A percentile compares a stretch with the other conserved stretches of the same genome.
Evolutionary conservation across 2,113 vertebrate species (phyloP).

Genomic region (Zosterops japonicus): DNA sequence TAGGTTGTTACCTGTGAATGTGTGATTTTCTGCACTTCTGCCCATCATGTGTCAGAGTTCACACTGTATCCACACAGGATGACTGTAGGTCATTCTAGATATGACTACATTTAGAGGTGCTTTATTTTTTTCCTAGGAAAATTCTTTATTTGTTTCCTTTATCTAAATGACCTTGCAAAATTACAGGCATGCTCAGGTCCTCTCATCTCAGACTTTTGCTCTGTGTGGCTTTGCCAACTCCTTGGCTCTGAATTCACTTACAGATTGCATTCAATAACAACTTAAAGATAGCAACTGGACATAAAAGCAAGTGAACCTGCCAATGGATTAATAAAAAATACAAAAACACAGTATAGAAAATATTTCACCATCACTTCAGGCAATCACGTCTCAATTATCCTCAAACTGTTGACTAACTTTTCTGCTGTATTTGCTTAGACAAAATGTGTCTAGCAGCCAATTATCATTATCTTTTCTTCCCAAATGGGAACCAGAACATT

Average conservation of each 20-base stretch:
- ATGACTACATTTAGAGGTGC: not conserved
- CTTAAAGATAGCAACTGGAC: not conserved
- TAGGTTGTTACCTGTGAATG: not conserved
- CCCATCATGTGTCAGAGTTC: not conserved
- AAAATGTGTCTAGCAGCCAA: not conserved
- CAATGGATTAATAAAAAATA: not conserved
- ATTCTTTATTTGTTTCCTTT: not conserved
- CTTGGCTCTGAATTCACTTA: not conserved
- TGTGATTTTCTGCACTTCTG: not conserved
- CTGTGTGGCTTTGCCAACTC: not conserved
- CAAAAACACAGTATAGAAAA: not conserved
- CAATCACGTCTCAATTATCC: not conserved
- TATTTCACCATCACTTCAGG: not conserved
- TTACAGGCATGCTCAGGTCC: not conserved
- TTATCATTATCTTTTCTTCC: conserved; percentile 12
- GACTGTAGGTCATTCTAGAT: not conserved
- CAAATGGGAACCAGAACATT: conserved; percentile 8
- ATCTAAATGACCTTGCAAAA: not conserved
- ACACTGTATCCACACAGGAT: not conserved
- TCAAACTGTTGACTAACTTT: not conserved
- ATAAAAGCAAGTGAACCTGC: not conserved
- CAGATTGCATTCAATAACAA: not conserved
- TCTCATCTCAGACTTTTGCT: not conserved
- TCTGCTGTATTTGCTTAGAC: conserved; percentile 10
- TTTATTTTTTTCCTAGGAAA: not conserved